Evolutionary conservation across 2,113 vertebrate species (phyloP), one percentile per base, ranked within the genome.

Genomic region (Willisornis vidua): DNA sequence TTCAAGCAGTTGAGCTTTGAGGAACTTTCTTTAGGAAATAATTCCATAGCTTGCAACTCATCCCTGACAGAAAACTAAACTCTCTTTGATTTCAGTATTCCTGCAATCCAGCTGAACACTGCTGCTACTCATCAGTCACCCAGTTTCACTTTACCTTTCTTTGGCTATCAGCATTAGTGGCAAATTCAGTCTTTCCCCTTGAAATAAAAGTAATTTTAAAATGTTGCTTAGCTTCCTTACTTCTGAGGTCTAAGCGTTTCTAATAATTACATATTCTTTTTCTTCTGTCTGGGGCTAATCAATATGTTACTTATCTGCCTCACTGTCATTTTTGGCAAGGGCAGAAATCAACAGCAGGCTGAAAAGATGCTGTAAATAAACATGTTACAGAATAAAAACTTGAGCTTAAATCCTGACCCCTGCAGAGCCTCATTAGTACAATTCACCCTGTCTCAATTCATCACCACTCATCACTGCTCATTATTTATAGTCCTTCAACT

Each of bases 401-500:
- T 87, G 59, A 51, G n/a, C n/a, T 68, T 62, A 84, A 90, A 68
- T 79, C 65, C 39, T 73, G 49, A 74, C 48, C 43, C 72, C 62
- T 91, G 48, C 66, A 84, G 67, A 92, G 78, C 61, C 79, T 89
- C 78, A 81, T 96, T 94, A 92, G 73, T 85, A 74, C 28, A 93
- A 81, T 65, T 85, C 31, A 54, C 28, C 22, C 48, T 12, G 12
- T 76, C 54, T 77, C 72, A 88, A 70, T 72, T 81, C 49, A 92
- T 72, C 45, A 52, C 35, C 31, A 78, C 89, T 93, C 86, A 63
- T 77, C 52, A 70, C 11, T 83, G 57, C 55, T 92, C 76, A 54
- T 95, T 95, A 90, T 90, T 93, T 91, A 76, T 43, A 87, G 65
- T n/a, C 37, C 58, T 94, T 74, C 89, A 85, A 57, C 52, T 93